phyloP scores from a whole-genome alignment of 2,113 vertebrate species.

The Poicephalus meyeri region DNA sequence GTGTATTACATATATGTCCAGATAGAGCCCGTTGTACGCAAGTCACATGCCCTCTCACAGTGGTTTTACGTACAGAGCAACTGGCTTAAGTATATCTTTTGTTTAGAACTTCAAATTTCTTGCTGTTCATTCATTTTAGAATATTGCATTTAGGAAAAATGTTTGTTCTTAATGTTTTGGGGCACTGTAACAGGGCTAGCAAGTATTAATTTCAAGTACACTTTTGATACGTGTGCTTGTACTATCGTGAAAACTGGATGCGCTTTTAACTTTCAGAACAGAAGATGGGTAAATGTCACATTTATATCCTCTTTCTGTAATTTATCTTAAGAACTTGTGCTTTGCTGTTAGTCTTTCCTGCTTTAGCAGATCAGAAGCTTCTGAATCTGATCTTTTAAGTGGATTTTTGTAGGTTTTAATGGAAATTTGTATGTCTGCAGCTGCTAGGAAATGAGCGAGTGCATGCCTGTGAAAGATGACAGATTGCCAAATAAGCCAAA shows the following conservation, averaged over 20 bases:
- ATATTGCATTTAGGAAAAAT: not conserved
- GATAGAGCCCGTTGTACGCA: not conserved
- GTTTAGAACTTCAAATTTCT: not conserved
- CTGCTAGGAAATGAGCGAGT: conserved; percentile 6
- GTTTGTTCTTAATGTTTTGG: not conserved
- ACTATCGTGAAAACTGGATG: not conserved
- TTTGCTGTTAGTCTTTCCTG: not conserved
- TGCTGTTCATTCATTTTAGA: not conserved
- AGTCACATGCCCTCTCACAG: not conserved
- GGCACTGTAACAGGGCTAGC: not conserved
- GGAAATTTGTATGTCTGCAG: conserved; percentile 1
- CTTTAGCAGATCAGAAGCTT: not conserved
- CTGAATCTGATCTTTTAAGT: not conserved
- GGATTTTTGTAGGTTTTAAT: not conserved
- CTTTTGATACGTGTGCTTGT: not conserved
- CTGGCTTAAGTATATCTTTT: not conserved
- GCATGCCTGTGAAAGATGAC: not conserved
- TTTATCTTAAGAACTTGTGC: not conserved
- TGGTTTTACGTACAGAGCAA: not conserved
- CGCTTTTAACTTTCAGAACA: not conserved
- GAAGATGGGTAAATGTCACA: not conserved
- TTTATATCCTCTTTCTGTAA: not conserved
- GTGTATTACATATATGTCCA: not conserved
- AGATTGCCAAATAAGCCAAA: not conserved
- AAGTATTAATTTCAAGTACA: fast-evolving